Base-by-base conservation (phyloP, 1,140 invertebrate genomes). In the Bradysia coprophila region DNA sequence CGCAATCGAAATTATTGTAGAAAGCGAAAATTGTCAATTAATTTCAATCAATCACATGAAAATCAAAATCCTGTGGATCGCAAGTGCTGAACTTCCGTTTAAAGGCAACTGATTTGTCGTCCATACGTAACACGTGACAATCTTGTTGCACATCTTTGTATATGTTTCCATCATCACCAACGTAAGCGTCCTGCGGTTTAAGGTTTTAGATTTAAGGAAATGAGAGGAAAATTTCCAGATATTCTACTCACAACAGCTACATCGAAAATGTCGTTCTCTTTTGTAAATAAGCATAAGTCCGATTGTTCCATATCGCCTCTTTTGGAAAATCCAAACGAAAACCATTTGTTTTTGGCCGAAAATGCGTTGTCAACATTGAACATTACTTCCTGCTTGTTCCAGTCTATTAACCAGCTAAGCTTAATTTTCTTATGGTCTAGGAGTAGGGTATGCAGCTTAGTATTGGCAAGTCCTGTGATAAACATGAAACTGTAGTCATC, bases 281-380 rank as follows among this genome's bases (percentile, higher is more conserved):
- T 55, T 46, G 61, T 67, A 83, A 90, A 67, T 10, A 95, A 58
- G 50, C 88, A 92, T 45, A 88, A 76, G 67, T 96, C 92, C 2
- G 87, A 82, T 32, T 76, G 72, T 21, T 68, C 69, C 0, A 72
- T 43, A 31, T 80, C 68, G 4, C 92, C 93, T 48, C 87, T 77
- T 54, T 92, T 76, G 0, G 92, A 96, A 64, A 96, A 96, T 23
- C 93, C 93, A 39, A 94, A 52, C 2, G 84, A 82, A 47, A 93
- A 76, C 85, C 85, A 91, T 18, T 65, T 65, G 44, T 57, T 54
- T 37, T 60, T 50, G 45, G 55, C 54, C 33, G 53, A 57, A 45
- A 61, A 59, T 0, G 57, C 58, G 19, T 61, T 59, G 45, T 61
- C 56, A 40, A 61, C 19, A 31, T 61, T 58, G 40, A 61, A 61